Percentiles rank a stretch among this genome's conserved stretches.
phyloP scores from a whole-genome alignment of 2,113 vertebrate species.

The Polypterus senegalus region DNA sequence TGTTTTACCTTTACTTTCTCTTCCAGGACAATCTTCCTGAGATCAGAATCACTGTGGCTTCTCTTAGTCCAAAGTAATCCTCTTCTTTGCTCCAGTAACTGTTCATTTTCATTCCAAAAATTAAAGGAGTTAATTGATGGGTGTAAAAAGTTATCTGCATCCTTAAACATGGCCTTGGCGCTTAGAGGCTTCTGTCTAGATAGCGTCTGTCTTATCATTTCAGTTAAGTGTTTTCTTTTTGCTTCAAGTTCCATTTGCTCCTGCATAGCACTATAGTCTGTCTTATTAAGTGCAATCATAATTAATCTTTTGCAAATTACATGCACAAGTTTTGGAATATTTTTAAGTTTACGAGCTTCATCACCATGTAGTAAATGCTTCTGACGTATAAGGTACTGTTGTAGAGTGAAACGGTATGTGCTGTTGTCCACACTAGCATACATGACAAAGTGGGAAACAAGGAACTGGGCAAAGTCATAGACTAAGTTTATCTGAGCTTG shows the following conservation, averaged over 20 bases:
- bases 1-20: slow-evolving; percentile 21
- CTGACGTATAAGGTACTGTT: slow-evolving; percentile 51
- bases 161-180: slow-evolving; percentile 21
- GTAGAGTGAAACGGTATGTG: slow-evolving; percentile 46
- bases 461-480: slow-evolving; percentile 54
- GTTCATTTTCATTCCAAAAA: slow-evolving; percentile 46
- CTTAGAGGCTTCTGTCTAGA: slow-evolving; percentile 25
- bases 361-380: slow-evolving; percentile 52
- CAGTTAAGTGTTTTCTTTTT: slow-evolving; percentile 28
- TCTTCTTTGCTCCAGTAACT: slow-evolving; percentile 42
- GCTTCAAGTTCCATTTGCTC: slow-evolving; percentile 45
- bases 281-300: slow-evolving; percentile 38
- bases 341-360: slow-evolving; percentile 47
- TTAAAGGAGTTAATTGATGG: slow-evolving; percentile 22
- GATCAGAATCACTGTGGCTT: slow-evolving; percentile 58
- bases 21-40: slow-evolving; percentile 38
- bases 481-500: slow-evolving; percentile 53
- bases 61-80: slow-evolving; percentile 43
- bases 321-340: slow-evolving; percentile 58
- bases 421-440: slow-evolving; percentile 39
- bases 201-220: slow-evolving; percentile 43
- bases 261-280: slow-evolving; percentile 33
- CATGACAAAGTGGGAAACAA: slow-evolving; percentile 45
- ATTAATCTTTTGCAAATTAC: slow-evolving; percentile 47
- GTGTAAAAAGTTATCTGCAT: slow-evolving; percentile 15